A percentile compares a stretch with the other conserved stretches of the same genome.
Conservation (phyloP, 2,113 vertebrate species). For the Laticauda laticaudata region DNA sequence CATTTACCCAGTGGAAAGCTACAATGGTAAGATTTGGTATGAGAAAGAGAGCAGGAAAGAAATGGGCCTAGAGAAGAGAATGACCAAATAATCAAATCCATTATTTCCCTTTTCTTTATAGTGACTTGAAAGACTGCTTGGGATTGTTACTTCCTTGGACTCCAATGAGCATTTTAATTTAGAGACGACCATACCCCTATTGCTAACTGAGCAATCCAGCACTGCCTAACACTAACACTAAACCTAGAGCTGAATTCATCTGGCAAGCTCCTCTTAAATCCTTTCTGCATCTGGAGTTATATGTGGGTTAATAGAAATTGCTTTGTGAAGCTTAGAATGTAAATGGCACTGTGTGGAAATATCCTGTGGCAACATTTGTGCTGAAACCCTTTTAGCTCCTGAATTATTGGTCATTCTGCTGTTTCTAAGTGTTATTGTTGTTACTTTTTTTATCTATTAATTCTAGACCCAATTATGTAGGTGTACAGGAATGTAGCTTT, state of each 20-base stretch:
- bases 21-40: not conserved
- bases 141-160: not conserved
- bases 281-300: not conserved
- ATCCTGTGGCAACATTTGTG: not conserved
- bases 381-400: not conserved
- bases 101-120: not conserved
- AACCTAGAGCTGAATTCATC: not conserved
- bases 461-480: not conserved
- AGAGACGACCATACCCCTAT: not conserved
- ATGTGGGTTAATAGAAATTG: not conserved
- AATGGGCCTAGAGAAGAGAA: not conserved
- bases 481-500: not conserved
- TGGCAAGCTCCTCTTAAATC: not conserved
- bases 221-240: not conserved
- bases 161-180: not conserved
- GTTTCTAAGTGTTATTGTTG: not conserved
- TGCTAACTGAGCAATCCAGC: not conserved
- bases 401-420: not conserved
- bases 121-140: not conserved
- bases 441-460: not conserved
- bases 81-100: not conserved
- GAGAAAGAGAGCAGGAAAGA: not conserved
- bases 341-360: not conserved
- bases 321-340: not conserved
- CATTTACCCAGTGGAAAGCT: not conserved